Evolutionary conservation across 1,140 invertebrate species (phyloP).

Genomic region (Neelides sp.): DNA sequence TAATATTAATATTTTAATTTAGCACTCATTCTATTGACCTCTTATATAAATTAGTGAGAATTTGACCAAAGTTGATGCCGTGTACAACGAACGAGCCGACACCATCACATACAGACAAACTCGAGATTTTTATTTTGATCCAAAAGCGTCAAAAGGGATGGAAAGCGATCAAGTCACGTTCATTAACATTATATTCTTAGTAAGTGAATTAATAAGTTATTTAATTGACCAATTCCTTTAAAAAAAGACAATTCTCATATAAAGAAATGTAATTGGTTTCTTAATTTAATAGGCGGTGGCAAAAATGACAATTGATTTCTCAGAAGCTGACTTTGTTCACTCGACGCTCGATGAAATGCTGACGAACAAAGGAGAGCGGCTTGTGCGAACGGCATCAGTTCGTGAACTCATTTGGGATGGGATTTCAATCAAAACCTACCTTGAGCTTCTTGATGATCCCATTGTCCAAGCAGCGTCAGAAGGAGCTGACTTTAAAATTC

Average conservation of each 20-base stretch:
- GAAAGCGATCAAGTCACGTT: conserved; percentile 9
- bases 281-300: neutral
- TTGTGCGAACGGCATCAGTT: conserved; percentile 8
- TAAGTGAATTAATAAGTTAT: neutral
- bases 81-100: conserved; percentile 1
- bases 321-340: conserved; percentile 7
- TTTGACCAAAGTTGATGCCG: conserved; percentile 10
- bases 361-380: conserved; percentile 9
- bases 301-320: conserved; percentile 8
- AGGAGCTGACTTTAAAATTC: conserved; percentile 5
- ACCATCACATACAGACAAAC: conserved; percentile 8
- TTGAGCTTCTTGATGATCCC: conserved; percentile 10
- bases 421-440: conserved; percentile 12
- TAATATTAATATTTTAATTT: neutral
- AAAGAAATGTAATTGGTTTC: neutral
- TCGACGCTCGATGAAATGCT: neutral
- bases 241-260: conserved; percentile 4
- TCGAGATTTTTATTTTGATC: neutral
- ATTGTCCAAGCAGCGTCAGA: conserved; percentile 7
- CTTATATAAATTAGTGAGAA: conserved; percentile 11
- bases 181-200: conserved; percentile 16
- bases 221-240: neutral
- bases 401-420: conserved; percentile 13
- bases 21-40: too few relatives aligned
- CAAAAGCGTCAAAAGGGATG: conserved; percentile 1